Evolutionary conservation across 2,797 vertebrate genomes (phyloP).

Genomic region (Psittacula derbiana): DNA sequence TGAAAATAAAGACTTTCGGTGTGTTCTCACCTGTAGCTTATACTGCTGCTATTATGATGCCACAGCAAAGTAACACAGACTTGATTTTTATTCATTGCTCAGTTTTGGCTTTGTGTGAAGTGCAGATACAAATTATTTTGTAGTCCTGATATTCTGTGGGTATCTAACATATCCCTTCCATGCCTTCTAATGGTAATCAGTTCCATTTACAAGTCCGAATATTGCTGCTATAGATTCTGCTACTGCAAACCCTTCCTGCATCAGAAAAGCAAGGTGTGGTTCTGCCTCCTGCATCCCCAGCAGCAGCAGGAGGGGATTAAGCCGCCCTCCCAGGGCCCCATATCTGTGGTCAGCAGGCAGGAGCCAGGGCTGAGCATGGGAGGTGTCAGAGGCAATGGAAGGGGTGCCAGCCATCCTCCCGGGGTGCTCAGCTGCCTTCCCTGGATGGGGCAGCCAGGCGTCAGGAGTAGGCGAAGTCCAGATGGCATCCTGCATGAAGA

Average conservation of each 20-base stretch:
- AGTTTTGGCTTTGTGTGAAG: not conserved
- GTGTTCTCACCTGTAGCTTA: not conserved
- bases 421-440: not conserved
- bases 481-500: not conserved
- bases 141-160: not conserved
- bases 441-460: not conserved
- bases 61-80: not conserved
- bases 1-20: not conserved
- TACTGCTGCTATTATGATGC: not conserved
- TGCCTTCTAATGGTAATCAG: not conserved
- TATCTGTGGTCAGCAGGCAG: not conserved
- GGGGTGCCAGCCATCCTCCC: not conserved
- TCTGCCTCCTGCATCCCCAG: not conserved
- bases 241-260: too few species aligned
- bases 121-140: not conserved
- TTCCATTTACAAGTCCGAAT: not conserved
- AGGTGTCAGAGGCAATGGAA: not conserved
- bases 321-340: rapidly evolving
- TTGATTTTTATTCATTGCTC: not conserved
- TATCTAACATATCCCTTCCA: not conserved
- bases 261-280: not conserved
- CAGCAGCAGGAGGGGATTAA: not conserved
- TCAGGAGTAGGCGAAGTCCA: not conserved
- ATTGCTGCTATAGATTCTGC: not conserved
- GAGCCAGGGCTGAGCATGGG: not conserved